Evolutionary conservation across 2,113 vertebrate species (phyloP).

Genomic region (Anoura caudifer): DNA sequence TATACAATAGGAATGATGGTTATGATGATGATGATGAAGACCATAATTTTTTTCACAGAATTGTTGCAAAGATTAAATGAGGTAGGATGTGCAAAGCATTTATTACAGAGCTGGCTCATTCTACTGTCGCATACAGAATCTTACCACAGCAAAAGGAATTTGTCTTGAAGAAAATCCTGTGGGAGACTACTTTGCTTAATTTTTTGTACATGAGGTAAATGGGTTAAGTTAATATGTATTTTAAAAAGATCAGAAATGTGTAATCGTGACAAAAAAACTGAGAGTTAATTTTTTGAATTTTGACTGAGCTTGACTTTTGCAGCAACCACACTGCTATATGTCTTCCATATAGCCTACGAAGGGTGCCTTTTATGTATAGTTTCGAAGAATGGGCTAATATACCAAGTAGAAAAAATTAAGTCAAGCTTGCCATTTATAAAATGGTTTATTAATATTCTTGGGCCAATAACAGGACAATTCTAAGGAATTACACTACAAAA

Average conservation of each 20-base stretch:
- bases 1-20: not conserved
- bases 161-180: not conserved
- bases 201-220: not conserved
- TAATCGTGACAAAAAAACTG: conserved; percentile 20
- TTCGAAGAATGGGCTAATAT: conserved; percentile 31
- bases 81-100: not conserved
- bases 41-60: not conserved
- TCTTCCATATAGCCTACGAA: not conserved
- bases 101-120: not conserved
- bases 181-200: not conserved
- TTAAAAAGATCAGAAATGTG: not conserved
- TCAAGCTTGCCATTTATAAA: conserved; percentile 21
- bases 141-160: conserved; percentile 17
- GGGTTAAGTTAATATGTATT: not conserved
- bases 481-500: not conserved
- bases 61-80: not conserved
- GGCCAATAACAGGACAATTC: not conserved
- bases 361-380: not conserved
- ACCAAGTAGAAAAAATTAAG: not conserved
- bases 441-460: not conserved
- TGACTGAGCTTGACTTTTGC: not conserved
- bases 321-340: not conserved
- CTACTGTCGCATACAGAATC: not conserved
- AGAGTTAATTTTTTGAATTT: not conserved
- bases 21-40: too few relatives aligned